Conservation (phyloP, 1,140 invertebrate genomes). For the Drosophila subpulchrella region DNA sequence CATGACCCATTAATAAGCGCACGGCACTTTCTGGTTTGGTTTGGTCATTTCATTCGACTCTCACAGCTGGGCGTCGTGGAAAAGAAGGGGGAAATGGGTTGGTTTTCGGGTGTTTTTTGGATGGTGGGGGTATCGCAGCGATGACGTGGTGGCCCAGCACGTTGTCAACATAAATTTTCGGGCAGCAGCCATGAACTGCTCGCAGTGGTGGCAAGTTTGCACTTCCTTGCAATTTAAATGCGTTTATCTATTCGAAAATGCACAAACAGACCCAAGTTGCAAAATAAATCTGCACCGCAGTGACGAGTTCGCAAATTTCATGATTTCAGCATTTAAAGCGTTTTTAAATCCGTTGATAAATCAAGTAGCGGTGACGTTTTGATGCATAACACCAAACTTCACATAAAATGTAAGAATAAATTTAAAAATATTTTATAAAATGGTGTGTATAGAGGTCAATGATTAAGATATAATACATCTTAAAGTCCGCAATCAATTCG, state of each 20-base stretch:
- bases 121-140: slow-evolving; percentile 6
- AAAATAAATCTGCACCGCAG: slow-evolving; percentile 22
- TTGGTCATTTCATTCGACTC: slow-evolving; percentile 53
- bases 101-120: background rate
- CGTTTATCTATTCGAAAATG: slow-evolving; percentile 66
- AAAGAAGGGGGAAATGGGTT: background rate
- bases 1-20: slow-evolving; percentile 78
- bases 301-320: slow-evolving; percentile 14
- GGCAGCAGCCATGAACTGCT: slow-evolving; percentile 28
- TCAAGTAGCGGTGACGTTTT: background rate
- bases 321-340: slow-evolving; percentile 15
- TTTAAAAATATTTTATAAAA: no score
- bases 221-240: slow-evolving; percentile 68
- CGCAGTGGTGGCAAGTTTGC: slow-evolving; percentile 59
- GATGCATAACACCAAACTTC: no score
- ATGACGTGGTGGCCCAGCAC: slow-evolving; percentile 56
- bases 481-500: background rate
- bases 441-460: no score
- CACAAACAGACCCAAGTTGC: slow-evolving; percentile 43
- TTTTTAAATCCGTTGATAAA: background rate
- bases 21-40: slow-evolving; percentile 49
- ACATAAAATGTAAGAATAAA: no score
- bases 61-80: slow-evolving; percentile 23
- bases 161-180: slow-evolving; percentile 77
- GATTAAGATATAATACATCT: background rate